Conservation (phyloP, 2,888 invertebrate genomes). For the Gymnoscelis rufifasciata region DNA sequence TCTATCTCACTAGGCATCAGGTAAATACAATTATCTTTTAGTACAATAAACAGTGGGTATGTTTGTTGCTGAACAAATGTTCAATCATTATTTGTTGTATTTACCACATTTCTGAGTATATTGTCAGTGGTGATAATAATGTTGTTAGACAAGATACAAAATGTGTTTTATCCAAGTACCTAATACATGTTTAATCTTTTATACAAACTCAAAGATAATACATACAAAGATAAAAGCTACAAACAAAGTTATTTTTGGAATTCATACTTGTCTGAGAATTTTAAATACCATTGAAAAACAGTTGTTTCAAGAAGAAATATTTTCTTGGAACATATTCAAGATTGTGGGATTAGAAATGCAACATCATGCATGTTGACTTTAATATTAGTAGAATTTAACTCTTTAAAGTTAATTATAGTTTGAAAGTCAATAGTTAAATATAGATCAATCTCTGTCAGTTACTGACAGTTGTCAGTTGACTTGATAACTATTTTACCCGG, state of each 20-base stretch:
- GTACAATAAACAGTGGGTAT: too few relatives aligned
- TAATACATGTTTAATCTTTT: background rate
- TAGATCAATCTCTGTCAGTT: too few relatives aligned
- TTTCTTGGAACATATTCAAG: conserved; percentile 11
- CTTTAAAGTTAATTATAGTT: too few relatives aligned
- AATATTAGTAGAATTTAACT: too few relatives aligned
- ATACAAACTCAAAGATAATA: too few relatives aligned
- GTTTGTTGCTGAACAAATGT: too few relatives aligned
- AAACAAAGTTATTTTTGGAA: background rate
- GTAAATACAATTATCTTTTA: conserved; percentile 47
- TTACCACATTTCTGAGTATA: background rate
- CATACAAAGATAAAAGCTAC: background rate
- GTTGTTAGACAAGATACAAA: background rate
- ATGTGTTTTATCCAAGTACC: background rate
- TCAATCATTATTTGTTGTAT: too few relatives aligned
- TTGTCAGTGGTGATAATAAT: background rate
- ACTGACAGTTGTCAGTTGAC: too few relatives aligned
- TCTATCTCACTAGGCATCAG: conserved; percentile 91
- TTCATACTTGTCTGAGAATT: background rate
- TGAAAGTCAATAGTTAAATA: too few relatives aligned
- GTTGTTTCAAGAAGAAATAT: conserved; percentile 4
- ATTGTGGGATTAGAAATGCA: conserved; percentile 8
- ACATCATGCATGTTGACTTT: conserved; percentile 8
- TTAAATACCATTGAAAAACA: background rate
- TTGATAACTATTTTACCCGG: too few relatives aligned